phyloP scores from a whole-genome alignment of 2,113 vertebrate species.

The Entomyzon cyanotis region DNA sequence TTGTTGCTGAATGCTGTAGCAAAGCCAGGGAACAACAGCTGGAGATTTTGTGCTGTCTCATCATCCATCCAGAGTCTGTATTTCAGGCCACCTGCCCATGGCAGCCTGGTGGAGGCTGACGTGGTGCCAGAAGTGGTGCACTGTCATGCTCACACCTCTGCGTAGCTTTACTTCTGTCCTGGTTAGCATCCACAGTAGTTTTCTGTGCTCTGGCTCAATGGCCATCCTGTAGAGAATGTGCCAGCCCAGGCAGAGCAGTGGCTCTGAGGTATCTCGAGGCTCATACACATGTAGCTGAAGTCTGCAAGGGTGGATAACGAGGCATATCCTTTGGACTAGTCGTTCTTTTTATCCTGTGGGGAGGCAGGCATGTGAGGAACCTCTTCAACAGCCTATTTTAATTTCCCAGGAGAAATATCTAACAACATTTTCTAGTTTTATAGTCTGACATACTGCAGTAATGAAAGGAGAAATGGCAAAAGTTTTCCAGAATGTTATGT shows the following conservation, averaged over 20 bases:
- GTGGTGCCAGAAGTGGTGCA: neutral
- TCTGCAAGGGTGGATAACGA: neutral
- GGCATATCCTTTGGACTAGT: neutral
- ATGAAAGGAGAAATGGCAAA: neutral
- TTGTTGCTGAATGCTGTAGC: neutral
- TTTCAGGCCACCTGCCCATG: neutral
- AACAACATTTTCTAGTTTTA: neutral
- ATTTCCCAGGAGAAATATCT: conserved; percentile 47
- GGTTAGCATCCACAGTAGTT: neutral
- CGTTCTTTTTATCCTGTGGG: neutral
- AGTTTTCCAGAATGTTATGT: neutral
- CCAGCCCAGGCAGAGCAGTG: neutral
- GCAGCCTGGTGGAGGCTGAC: neutral
- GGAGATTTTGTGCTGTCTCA: neutral
- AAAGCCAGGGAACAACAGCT: neutral
- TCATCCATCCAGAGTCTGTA: neutral
- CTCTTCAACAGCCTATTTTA: neutral
- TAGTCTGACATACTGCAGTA: neutral
- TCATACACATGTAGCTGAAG: rapidly evolving
- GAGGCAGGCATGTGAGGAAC: neutral
- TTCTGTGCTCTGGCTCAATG: neutral
- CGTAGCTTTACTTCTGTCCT: neutral
- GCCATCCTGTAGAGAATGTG: neutral
- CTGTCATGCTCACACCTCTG: neutral
- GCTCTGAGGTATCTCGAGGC: neutral